Conservation (phyloP, 2,888 invertebrate species). For the Chaitophorus viminalis region DNA sequence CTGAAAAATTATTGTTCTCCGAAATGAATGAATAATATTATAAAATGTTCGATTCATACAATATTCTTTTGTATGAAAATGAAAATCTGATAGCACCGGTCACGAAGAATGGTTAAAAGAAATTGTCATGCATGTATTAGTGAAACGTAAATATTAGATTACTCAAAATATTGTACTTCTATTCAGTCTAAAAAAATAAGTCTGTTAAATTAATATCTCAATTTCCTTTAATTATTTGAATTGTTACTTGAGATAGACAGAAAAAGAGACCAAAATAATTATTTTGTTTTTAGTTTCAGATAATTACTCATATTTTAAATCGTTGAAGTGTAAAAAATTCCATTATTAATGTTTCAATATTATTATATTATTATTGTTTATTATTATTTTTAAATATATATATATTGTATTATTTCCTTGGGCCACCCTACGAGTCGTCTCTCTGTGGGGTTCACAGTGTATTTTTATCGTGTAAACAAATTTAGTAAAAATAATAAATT, state of each 20-base stretch:
- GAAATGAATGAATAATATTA: neutral
- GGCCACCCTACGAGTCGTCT: slow-evolving; percentile 22
- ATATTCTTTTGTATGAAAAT: neutral
- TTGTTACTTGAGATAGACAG: neutral
- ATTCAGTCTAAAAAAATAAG: neutral
- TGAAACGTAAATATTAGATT: slow-evolving; percentile 21
- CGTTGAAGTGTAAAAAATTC: neutral
- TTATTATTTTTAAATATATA: neutral
- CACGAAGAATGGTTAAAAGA: too few species aligned
- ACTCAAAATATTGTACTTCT: neutral
- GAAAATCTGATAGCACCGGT: neutral
- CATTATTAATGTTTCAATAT: neutral
- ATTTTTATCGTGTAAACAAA: slow-evolving; percentile 9
- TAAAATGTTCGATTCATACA: neutral
- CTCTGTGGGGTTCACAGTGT: neutral
- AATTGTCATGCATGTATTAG: slow-evolving; percentile 3
- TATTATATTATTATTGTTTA: neutral
- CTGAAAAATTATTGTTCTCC: neutral
- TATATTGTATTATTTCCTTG: neutral
- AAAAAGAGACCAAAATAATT: neutral
- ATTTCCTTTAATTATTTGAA: slow-evolving; percentile 39
- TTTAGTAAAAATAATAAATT: neutral
- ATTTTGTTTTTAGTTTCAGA: slow-evolving; percentile 4
- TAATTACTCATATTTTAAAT: slow-evolving; percentile 28
- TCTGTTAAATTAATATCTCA: slow-evolving; percentile 25